Evolutionary conservation across 1,140 invertebrate genomes (phyloP).

Genomic region (Platyura marginata): DNA sequence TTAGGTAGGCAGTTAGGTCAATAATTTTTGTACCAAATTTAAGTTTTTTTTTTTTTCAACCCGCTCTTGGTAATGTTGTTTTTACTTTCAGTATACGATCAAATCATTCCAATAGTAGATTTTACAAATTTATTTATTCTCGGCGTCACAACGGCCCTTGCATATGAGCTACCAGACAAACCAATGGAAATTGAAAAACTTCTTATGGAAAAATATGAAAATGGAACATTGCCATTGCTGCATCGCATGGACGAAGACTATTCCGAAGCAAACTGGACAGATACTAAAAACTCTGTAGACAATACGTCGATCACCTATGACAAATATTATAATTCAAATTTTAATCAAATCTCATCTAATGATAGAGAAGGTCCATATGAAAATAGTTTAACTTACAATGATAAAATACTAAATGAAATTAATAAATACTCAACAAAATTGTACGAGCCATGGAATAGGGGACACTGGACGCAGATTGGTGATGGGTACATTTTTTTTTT

Average conservation of each 20-base stretch:
- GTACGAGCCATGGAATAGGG: too few species aligned
- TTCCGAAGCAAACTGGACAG: not conserved
- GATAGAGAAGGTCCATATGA: too few species aligned
- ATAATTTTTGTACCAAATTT: not conserved
- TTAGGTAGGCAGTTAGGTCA: not conserved
- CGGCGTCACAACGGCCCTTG: not conserved
- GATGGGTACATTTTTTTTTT: too few species aligned
- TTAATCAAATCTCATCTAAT: too few species aligned
- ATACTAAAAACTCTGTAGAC: too few species aligned
- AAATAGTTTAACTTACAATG: too few species aligned
- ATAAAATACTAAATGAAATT: too few species aligned
- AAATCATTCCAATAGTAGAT: not conserved
- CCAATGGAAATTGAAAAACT: not conserved
- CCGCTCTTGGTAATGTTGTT: not conserved
- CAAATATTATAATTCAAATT: too few species aligned
- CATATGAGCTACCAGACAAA: not conserved
- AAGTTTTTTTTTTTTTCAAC: not conserved
- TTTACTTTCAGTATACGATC: not conserved
- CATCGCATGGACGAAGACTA: not conserved
- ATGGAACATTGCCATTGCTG: not conserved
- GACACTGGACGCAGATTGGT: too few species aligned
- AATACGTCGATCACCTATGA: too few species aligned
- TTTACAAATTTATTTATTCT: not conserved
- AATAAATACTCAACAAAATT: too few species aligned
- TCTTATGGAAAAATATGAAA: not conserved